phyloP scores from a whole-genome alignment of 2,113 vertebrate genomes.

The Myiagra hebetior region DNA sequence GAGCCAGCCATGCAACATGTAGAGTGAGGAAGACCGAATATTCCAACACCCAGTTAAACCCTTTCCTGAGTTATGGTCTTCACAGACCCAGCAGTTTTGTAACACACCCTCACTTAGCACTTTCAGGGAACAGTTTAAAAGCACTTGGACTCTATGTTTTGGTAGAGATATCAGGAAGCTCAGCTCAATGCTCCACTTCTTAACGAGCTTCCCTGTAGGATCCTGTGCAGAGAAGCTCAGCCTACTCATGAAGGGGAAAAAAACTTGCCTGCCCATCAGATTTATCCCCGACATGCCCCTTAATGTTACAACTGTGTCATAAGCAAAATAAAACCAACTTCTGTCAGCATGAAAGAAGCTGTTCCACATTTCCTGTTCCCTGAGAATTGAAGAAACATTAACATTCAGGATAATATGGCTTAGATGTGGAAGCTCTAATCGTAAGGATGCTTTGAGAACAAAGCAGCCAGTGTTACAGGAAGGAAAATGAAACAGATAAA shows the following conservation, averaged over 20 bases:
- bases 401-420: not conserved
- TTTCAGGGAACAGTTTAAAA: not conserved
- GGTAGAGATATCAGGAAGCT: not conserved
- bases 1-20: not conserved
- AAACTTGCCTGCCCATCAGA: not conserved
- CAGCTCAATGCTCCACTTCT: not conserved
- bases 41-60: not conserved
- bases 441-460: not conserved
- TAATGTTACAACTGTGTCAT: not conserved
- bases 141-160: not conserved
- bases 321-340: not conserved
- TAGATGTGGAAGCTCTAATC: not conserved
- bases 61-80: not conserved
- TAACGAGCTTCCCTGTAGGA: not conserved
- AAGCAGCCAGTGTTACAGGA: not conserved
- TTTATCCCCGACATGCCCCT: not conserved
- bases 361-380: not conserved
- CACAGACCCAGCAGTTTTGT: not conserved
- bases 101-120: not conserved
- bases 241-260: not conserved
- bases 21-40: not conserved
- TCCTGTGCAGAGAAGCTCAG: not conserved
- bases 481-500: constrained; percentile 13
- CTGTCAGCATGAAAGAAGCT: not conserved
- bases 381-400: not conserved